A percentile compares a stretch with the other conserved stretches of the same genome.
Evolutionary conservation across 2,113 vertebrate species (phyloP).

Genomic region (Odocoileus virginianus): DNA sequence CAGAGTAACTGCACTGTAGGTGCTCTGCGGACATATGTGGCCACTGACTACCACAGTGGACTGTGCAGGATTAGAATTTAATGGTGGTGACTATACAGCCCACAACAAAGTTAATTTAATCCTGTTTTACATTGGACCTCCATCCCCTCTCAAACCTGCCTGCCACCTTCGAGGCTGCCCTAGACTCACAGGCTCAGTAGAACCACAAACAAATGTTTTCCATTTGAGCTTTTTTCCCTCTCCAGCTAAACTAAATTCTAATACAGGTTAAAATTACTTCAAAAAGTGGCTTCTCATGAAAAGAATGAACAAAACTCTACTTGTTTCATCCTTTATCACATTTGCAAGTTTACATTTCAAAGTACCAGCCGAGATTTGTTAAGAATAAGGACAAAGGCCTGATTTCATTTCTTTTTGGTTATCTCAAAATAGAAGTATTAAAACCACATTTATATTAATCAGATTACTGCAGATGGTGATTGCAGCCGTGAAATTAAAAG

Average conservation of each 20-base stretch:
- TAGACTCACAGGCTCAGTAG: not conserved
- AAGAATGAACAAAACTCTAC: not conserved
- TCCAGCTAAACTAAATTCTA: not conserved
- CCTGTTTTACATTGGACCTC: not conserved
- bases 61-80: not conserved
- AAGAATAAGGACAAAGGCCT: not conserved
- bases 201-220: not conserved
- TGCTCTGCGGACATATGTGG: not conserved
- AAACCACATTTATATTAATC: not conserved
- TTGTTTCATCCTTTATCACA: not conserved
- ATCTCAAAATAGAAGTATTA: not conserved
- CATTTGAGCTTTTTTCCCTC: not conserved
- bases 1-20: not conserved
- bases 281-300: not conserved
- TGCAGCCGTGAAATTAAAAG: not conserved
- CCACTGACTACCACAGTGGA: not conserved
- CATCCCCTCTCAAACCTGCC: not conserved
- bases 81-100: not conserved
- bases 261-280: not conserved
- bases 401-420: not conserved
- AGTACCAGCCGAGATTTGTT: not conserved
- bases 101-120: not conserved
- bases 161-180: not conserved
- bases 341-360: slow-evolving; percentile 29
- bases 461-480: not conserved